Evolutionary conservation across 2,113 vertebrate species (phyloP), one percentile per base, ranked within the genome.

Genomic region (Electrona antarctica): DNA sequence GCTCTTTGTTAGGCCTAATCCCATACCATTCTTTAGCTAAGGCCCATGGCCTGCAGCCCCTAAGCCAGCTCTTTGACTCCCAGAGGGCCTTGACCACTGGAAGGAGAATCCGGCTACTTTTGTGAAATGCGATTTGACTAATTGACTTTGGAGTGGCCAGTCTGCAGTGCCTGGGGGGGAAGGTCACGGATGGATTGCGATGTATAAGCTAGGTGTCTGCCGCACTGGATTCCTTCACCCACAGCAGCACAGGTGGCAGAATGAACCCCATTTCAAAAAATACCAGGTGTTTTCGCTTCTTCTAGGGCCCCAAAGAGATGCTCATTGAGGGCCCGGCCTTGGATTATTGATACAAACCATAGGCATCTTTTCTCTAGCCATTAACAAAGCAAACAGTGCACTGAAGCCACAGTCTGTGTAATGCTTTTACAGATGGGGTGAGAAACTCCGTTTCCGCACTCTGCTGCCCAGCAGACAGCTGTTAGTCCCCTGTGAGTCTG

Each of bases 71-170:
- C 84, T 83, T 69, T 88, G 86, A 87, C 90, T 91, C 90, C 90
- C 81, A 81, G 90, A 89, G 88, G 85, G 76, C 77, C 67, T 61
- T 76, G 73, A 63, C 73, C 71, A 57, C 73, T 90, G 87, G 90
- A 87, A 84, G 82, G 82, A 87, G 79, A 88, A 85, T 88, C 84
- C 76, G 59, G 80, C 88, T 85, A 88, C 88, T 91, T 90, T 91
- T 82, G 88, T 92, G 88, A 91, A 90, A 92, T 90, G 87, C 87
- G 92, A 91, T 93, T 92, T 92, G 89, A 78, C 92, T 92, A 93
- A 93, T 93, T 93, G 90, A 92, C 90, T 91, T 81, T 92, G 82
- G 90, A 93, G 93, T 92, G 92, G 88, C 88, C 72, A 68, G 83
- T 85, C 79, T 78, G 11, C 62, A 85, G 72, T 58, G 86, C 87